A percentile compares a stretch with the other conserved stretches of the same genome.
Evolutionary conservation across 2,888 invertebrate species (phyloP).

Genomic region (Tipula unca): DNA sequence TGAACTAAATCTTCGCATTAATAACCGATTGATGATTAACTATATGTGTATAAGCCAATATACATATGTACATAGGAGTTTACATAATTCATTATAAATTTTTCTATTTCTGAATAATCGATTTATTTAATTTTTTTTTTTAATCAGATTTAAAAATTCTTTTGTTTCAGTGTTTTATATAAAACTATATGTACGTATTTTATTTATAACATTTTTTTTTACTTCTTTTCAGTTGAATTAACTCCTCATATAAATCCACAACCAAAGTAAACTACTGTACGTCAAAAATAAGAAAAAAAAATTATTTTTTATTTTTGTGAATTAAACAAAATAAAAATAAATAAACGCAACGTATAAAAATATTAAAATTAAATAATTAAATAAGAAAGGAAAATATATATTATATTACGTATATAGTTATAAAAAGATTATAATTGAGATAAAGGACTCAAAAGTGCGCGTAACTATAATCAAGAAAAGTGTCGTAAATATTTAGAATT

Average conservation of each 20-base stretch:
- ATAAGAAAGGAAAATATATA: not conserved
- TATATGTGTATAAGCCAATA: not conserved
- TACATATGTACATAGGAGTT: too few relatives aligned
- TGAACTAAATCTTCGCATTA: not conserved
- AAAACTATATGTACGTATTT: not conserved
- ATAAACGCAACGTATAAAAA: not conserved
- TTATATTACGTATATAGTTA: too few relatives aligned
- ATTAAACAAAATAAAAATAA: not conserved
- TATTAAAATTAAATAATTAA: not conserved
- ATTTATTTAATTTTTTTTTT: not conserved
- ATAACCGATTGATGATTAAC: not conserved
- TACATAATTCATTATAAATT: not conserved
- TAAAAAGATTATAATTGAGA: not conserved
- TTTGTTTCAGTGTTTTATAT: not conserved
- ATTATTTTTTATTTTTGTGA: not conserved
- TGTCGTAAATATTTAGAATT: not conserved
- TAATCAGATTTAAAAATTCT: not conserved
- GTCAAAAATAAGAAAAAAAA: not conserved
- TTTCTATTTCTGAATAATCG: not conserved
- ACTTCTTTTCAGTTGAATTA: constrained; percentile 15
- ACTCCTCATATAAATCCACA: constrained; percentile 16
- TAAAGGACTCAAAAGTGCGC: not conserved
- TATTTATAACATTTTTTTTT: not conserved
- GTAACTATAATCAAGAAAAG: not conserved
- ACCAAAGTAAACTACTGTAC: not conserved